Percentiles rank a stretch among this genome's conserved stretches.
These are phyloP conservation scores for Helicoverpa zea DNA, from an alignment of 1,140 invertebrate species.

Conservation along the genomic window DNA sequence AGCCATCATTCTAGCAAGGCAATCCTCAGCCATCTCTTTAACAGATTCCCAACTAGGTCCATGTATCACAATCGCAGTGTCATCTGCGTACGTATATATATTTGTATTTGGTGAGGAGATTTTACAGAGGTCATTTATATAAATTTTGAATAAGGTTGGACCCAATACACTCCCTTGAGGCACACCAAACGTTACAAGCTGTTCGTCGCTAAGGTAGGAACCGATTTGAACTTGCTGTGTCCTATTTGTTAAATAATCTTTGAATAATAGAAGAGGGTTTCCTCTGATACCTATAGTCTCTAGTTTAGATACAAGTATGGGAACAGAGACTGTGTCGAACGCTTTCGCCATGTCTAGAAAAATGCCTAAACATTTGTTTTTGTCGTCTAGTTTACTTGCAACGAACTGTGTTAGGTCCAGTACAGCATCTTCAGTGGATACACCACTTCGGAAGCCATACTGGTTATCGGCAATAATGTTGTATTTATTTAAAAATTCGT, in stretches of 20 bases:
- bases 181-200: neutral
- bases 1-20: neutral
- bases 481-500: neutral
- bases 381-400: neutral
- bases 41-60: neutral
- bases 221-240: neutral
- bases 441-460: neutral
- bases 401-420: neutral
- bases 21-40: neutral
- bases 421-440: neutral
- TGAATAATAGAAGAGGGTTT: neutral
- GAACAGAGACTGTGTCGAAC: no score
- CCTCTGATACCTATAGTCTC: neutral
- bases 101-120: neutral
- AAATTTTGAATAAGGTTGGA: neutral
- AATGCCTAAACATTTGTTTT: neutral
- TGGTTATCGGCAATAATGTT: neutral
- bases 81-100: neutral
- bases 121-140: neutral
- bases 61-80: neutral
- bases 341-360: neutral
- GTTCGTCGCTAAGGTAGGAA: neutral
- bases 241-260: neutral
- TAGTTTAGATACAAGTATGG: neutral
- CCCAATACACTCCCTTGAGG: neutral